phyloP scores from a whole-genome alignment of 2,888 invertebrate species.

The Nomada goodeniana region DNA sequence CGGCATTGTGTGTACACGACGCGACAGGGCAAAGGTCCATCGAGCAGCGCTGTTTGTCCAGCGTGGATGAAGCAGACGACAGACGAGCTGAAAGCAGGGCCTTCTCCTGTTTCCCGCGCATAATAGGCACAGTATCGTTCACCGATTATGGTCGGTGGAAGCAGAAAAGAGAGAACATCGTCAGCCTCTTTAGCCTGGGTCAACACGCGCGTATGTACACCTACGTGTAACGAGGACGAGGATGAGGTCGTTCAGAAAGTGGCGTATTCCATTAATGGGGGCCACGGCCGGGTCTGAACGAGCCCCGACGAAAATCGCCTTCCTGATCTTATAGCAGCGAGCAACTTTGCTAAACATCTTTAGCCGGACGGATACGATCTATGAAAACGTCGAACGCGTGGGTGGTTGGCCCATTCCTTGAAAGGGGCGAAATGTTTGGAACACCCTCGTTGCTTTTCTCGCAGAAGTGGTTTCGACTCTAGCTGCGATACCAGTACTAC shows the following conservation, averaged over 20 bases:
- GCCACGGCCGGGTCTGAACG: conserved; percentile 17
- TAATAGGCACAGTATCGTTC: conserved; percentile 59
- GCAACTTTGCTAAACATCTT: conserved; percentile 68
- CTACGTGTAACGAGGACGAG: conserved; percentile 69
- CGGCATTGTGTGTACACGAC: conserved; percentile 40
- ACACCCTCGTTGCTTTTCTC: too few species aligned
- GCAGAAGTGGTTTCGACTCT: too few species aligned
- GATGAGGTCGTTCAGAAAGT: conserved; percentile 69
- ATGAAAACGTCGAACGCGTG: not conserved
- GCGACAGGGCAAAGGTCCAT: conserved; percentile 36
- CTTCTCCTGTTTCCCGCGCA: conserved; percentile 48
- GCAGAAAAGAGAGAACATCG: conserved; percentile 58
- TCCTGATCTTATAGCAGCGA: conserved; percentile 58
- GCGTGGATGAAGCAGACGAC: conserved; percentile 47
- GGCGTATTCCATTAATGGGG: conserved; percentile 70
- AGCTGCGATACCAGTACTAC: not conserved
- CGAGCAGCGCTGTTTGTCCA: conserved; percentile 59
- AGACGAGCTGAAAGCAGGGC: conserved; percentile 47
- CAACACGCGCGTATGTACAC: conserved; percentile 66
- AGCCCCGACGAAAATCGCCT: conserved; percentile 6
- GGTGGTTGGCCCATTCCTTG: not conserved
- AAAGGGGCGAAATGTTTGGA: not conserved
- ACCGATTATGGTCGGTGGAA: conserved; percentile 61
- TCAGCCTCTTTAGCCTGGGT: conserved; percentile 55
- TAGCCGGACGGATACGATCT: conserved; percentile 49